Conservation (phyloP, 2,888 invertebrate genomes). For the Dryobota labecula region DNA sequence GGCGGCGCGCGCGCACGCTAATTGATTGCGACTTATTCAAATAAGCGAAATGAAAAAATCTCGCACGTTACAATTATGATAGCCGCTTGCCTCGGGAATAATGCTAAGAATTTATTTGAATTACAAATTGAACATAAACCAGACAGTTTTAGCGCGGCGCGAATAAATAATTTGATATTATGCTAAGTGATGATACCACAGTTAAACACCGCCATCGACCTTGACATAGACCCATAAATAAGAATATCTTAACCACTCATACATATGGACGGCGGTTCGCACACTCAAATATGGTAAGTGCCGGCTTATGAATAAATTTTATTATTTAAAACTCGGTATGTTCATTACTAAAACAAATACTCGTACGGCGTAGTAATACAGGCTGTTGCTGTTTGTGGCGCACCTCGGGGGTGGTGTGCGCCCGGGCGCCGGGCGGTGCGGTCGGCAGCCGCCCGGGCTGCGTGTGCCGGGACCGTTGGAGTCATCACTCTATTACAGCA, state of each 20-base stretch:
- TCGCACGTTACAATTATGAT: constrained; percentile 85
- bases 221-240: constrained; percentile 90
- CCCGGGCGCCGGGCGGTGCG: background rate
- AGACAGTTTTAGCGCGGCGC: constrained; percentile 88
- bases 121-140: constrained; percentile 87
- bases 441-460: background rate
- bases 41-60: constrained; percentile 78
- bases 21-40: constrained; percentile 73
- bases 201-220: constrained; percentile 82
- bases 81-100: constrained; percentile 78
- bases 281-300: constrained; percentile 90
- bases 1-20: constrained; percentile 73
- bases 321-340: constrained; percentile 90
- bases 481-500: background rate
- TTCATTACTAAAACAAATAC: constrained; percentile 91
- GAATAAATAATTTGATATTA: constrained; percentile 90
- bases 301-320: constrained; percentile 90
- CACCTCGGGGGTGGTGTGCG: constrained; percentile 21
- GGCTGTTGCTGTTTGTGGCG: constrained; percentile 78
- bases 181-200: constrained; percentile 88
- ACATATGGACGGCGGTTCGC: constrained; percentile 89
- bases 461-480: background rate
- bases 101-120: constrained; percentile 88
- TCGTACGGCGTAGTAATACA: constrained; percentile 89
- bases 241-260: constrained; percentile 90